A percentile compares a stretch with the other conserved stretches of the same genome.
Evolutionary conservation across 1,140 invertebrate genomes (phyloP).

Genomic region (Helicorthomorpha holstii): DNA sequence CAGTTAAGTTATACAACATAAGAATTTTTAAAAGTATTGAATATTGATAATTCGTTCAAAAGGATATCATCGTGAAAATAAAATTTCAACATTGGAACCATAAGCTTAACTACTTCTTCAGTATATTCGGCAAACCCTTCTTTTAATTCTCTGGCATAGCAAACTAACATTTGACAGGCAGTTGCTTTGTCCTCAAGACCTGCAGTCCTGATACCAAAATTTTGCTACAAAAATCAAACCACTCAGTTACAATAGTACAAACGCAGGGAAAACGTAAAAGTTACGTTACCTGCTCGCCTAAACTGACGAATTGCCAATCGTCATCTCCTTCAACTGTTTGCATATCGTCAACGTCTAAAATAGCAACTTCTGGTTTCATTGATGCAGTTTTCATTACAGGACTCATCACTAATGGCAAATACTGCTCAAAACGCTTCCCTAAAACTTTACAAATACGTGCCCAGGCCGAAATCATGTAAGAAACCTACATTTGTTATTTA

Average conservation of each 20-base stretch:
- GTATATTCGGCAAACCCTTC: conserved; percentile 89
- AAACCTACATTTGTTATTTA: too few species aligned
- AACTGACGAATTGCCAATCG: conserved; percentile 94
- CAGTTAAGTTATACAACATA: conserved; percentile 8
- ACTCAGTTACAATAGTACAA: not conserved
- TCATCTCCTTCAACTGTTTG: conserved; percentile 66
- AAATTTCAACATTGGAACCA: conserved; percentile 94
- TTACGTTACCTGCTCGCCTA: conserved; percentile 64
- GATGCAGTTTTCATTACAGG: conserved; percentile 88
- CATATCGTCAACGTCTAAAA: conserved; percentile 53
- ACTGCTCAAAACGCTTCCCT: conserved; percentile 86
- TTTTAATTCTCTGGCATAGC: conserved; percentile 93
- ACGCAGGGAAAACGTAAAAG: not conserved
- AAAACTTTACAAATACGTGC: conserved; percentile 95
- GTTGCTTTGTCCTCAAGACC: conserved; percentile 97
- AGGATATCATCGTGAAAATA: conserved; percentile 85
- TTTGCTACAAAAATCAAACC: conserved; percentile 34
- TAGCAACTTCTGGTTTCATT: conserved; percentile 92
- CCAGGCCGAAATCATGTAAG: conserved; percentile 97
- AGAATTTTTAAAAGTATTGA: conserved; percentile 1
- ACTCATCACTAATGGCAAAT: conserved; percentile 92
- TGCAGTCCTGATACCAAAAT: conserved; percentile 76
- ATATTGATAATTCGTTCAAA: conserved; percentile 4
- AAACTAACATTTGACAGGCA: conserved; percentile 97
- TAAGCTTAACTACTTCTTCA: conserved; percentile 82